Conservation (phyloP, 2,113 vertebrate species). For the Muscicapa adusta region DNA sequence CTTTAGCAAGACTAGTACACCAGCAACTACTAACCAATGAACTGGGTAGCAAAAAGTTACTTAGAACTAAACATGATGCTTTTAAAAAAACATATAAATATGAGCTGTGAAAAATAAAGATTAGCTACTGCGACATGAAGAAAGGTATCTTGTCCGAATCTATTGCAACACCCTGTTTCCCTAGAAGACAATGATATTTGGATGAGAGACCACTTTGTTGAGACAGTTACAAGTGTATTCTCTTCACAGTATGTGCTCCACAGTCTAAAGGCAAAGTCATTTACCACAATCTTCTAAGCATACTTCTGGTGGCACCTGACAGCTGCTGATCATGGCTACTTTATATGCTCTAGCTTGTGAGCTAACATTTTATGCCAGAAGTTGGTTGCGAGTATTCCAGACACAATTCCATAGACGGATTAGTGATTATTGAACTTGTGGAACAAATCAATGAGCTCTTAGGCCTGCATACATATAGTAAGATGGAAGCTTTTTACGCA, state of each 20-base stretch:
- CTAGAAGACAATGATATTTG: not conserved
- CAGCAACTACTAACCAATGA: too few relatives aligned
- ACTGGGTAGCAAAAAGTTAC: too few relatives aligned
- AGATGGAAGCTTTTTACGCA: not conserved
- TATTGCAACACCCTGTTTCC: not conserved
- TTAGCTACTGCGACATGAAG: too few relatives aligned
- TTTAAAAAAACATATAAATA: too few relatives aligned
- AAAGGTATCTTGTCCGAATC: too few relatives aligned
- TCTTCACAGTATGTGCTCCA: not conserved
- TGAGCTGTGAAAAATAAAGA: too few relatives aligned
- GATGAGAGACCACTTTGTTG: not conserved
- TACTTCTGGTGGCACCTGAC: not conserved
- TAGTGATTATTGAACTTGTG: not conserved
- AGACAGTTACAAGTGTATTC: not conserved
- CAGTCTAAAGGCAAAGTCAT: not conserved
- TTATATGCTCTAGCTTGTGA: not conserved
- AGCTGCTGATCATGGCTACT: not conserved
- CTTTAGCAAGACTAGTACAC: too few relatives aligned
- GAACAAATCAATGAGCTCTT: constrained; percentile 39
- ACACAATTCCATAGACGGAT: not conserved
- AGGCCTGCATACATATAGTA: not conserved
- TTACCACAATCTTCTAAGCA: not conserved
- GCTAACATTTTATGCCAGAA: not conserved
- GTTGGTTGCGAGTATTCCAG: not conserved
- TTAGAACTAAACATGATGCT: too few relatives aligned